Evolutionary conservation across 2,113 vertebrate genomes (phyloP), one percentile per base, ranked within the genome.

Genomic region (Sula dactylatra): DNA sequence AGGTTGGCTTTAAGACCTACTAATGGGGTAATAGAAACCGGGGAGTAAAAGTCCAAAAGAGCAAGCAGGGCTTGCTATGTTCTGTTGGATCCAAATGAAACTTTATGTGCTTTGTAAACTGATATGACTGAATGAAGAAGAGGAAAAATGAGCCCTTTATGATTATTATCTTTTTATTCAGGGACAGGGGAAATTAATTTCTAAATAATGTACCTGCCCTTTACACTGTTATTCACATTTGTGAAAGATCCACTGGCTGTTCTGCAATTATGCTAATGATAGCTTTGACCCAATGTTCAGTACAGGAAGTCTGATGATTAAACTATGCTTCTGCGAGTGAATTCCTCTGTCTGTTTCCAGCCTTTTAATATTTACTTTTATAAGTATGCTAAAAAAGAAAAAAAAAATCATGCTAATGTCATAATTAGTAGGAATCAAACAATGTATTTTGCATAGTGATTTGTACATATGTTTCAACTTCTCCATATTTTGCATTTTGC

Each of bases 151-250:
- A 91, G 36, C 31, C 54, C 27, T 85, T 93, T 72, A 71, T 47
- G 42, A 86, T 88, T 80, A 72, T 86, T 84, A 62, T 70, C 31
- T 40, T 73, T 78, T 76, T 66, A 61, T 71, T 90, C 81, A 49
- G 25, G 34, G 31, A 50, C 52, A 74, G 38, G n/a, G 12, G 13
- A 89, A 93, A 88, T 91, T 62, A 93, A 87, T 90, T 90, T 84
- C 47, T 82, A 90, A 95, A 94, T 91, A 91, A 90, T 49, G 21
- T 79, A 84, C 38, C 70, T 91, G 70, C 49, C 56, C 69, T 96
- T 96, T 95, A 54, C n/a, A 44, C 50, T 58, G 32, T 91, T 89
- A 56, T 15, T 91, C 20, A 36, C 16, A 36, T 85, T 72, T 94
- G 24, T 65, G 58, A 89, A 91, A 90, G 62, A 36, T 91, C 78